Conservation (phyloP, 2,797 vertebrate species). For the Lates japonicus region DNA sequence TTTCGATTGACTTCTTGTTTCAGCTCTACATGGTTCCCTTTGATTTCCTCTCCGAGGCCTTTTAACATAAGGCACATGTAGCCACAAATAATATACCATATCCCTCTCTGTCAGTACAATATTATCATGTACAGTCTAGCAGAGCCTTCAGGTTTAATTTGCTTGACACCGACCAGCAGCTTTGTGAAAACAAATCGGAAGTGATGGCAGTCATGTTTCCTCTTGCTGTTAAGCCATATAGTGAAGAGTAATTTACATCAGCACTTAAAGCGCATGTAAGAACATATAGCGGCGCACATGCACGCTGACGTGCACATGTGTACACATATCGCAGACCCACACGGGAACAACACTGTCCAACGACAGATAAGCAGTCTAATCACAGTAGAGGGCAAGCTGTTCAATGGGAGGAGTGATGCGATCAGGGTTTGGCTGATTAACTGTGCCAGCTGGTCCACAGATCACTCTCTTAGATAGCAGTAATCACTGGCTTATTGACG, state of each 20-base stretch:
- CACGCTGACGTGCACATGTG: slow-evolving; percentile 16
- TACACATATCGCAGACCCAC: slow-evolving; percentile 28
- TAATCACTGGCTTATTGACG: slow-evolving; percentile 74
- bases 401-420: slow-evolving; percentile 68
- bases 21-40: background rate
- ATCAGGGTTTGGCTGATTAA: slow-evolving; percentile 78
- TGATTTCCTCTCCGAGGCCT: background rate
- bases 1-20: background rate
- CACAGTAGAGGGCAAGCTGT: slow-evolving; percentile 72
- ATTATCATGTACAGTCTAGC: background rate
- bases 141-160: slow-evolving; percentile 31
- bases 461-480: slow-evolving; percentile 72
- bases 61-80: slow-evolving; percentile 4
- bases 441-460: slow-evolving; percentile 72
- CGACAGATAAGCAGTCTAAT: slow-evolving; percentile 77
- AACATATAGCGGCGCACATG: slow-evolving; percentile 8
- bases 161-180: background rate
- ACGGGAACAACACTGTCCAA: slow-evolving; percentile 39
- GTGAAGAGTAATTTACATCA: slow-evolving; percentile 37
- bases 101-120: background rate
- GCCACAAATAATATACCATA: background rate
- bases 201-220: slow-evolving; percentile 17
- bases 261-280: background rate
- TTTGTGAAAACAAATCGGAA: slow-evolving; percentile 17
- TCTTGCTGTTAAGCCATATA: slow-evolving; percentile 17